phyloP scores from a whole-genome alignment of 2,888 invertebrate genomes.

The Stenurella melanura region DNA sequence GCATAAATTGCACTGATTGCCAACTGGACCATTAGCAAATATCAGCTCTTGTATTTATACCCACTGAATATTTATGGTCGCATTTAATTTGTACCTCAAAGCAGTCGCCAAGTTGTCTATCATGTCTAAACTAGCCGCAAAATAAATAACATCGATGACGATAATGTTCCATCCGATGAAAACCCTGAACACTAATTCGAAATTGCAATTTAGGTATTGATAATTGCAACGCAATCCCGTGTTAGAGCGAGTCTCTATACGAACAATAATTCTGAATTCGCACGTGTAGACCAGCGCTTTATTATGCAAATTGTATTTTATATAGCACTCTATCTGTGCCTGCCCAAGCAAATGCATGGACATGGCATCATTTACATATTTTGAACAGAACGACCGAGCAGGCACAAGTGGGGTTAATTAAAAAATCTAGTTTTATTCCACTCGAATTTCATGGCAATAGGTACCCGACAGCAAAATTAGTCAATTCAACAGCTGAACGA shows the following conservation, averaged over 20 bases:
- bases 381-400: slow-evolving; percentile 50
- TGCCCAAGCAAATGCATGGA: slow-evolving; percentile 51
- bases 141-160: background rate
- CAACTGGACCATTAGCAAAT: no score
- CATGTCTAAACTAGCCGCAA: background rate
- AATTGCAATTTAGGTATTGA: slow-evolving; percentile 36
- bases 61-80: no score
- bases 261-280: slow-evolving; percentile 36
- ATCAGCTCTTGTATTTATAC: no score
- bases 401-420: slow-evolving; percentile 58
- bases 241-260: slow-evolving; percentile 18
- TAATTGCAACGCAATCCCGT: slow-evolving; percentile 32
- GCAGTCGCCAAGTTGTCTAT: background rate
- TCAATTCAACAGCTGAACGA: slow-evolving; percentile 53
- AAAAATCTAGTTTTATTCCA: slow-evolving; percentile 57
- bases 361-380: slow-evolving; percentile 60
- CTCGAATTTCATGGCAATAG: slow-evolving; percentile 41
- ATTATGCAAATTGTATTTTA: slow-evolving; percentile 53
- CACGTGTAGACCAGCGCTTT: slow-evolving; percentile 43
- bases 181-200: slow-evolving; percentile 8
- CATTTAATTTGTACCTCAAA: no score
- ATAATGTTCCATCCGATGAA: slow-evolving; percentile 18
- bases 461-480: slow-evolving; percentile 47
- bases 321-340: slow-evolving; percentile 50
- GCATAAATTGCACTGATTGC: no score